Evolutionary conservation across 2,797 vertebrate species (phyloP).

Genomic region (Cynopterus sphinx): DNA sequence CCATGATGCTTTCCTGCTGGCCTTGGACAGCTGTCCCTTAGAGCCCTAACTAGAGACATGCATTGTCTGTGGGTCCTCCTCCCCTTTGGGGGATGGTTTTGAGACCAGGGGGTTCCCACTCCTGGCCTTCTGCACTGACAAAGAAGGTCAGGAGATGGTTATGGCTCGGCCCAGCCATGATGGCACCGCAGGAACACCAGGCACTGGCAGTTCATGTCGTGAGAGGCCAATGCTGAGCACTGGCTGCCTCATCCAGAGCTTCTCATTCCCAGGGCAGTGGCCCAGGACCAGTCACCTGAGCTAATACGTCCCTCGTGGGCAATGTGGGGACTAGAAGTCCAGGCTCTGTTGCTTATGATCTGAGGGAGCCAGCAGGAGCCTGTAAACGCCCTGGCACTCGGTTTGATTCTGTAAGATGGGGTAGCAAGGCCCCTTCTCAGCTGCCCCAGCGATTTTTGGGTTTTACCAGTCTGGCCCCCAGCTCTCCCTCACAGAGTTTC

Average conservation of each 20-base stretch:
- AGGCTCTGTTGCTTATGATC: rapidly evolving
- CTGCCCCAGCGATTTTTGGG: not conserved
- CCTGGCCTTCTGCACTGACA: not conserved
- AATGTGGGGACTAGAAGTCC: not conserved
- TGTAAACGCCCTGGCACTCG: not conserved
- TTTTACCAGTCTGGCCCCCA: not conserved
- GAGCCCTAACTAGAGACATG: not conserved
- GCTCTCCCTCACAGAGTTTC: not conserved
- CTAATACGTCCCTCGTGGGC: not conserved
- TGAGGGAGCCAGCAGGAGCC: not conserved
- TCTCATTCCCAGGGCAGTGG: rapidly evolving
- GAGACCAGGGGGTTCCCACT: not conserved
- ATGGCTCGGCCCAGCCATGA: not conserved
- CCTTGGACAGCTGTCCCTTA: not conserved
- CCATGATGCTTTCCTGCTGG: no score
- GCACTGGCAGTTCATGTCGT: rapidly evolving
- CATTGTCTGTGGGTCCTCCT: no score
- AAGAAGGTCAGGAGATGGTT: not conserved
- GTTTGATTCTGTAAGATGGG: not conserved
- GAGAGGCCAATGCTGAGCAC: rapidly evolving
- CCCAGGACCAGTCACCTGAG: not conserved
- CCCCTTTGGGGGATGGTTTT: not conserved
- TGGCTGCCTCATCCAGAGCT: not conserved
- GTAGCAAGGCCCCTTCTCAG: not conserved
- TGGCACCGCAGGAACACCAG: rapidly evolving